Percentiles rank a stretch among this genome's conserved stretches.
Evolutionary conservation across 2,113 vertebrate species (phyloP).

Genomic region (Hyaena hyaena): DNA sequence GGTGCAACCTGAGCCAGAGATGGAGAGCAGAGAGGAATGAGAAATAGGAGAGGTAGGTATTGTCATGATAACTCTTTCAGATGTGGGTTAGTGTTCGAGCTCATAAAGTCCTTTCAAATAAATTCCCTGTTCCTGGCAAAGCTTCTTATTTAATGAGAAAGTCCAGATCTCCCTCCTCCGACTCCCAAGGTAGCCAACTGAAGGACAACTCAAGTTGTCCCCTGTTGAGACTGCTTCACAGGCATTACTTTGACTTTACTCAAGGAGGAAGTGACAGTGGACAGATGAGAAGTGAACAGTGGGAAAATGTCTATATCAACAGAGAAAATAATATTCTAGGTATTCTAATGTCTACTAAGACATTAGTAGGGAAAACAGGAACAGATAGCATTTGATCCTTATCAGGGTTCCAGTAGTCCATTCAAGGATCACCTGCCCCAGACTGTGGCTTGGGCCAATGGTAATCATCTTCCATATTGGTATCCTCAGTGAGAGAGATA

Average conservation of each 20-base stretch:
- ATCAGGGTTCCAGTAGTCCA: background rate
- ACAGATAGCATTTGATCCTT: background rate
- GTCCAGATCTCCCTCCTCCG: background rate
- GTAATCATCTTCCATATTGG: background rate
- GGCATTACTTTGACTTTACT: background rate
- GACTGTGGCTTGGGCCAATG: background rate
- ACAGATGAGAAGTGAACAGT: background rate
- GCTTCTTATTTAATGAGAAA: constrained; percentile 40
- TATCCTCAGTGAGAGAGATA: background rate
- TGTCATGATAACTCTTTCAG: constrained; percentile 1
- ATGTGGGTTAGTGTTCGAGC: constrained; percentile 1
- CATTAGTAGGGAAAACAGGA: background rate
- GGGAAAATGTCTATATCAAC: background rate
- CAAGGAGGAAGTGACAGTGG: background rate
- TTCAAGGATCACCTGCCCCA: background rate
- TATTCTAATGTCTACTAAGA: background rate
- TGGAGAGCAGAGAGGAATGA: background rate
- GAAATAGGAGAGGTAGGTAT: constrained; percentile 22
- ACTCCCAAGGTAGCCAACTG: background rate
- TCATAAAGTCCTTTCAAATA: constrained; percentile 9
- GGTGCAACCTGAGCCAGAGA: background rate
- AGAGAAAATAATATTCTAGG: background rate
- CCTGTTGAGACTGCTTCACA: background rate
- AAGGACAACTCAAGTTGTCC: background rate
- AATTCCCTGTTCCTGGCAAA: background rate